Percentiles rank a stretch among this genome's conserved stretches.
These are phyloP conservation scores for Tangara arthus DNA, from an alignment of 2,797 vertebrate genomes.

Conservation along the genomic window DNA sequence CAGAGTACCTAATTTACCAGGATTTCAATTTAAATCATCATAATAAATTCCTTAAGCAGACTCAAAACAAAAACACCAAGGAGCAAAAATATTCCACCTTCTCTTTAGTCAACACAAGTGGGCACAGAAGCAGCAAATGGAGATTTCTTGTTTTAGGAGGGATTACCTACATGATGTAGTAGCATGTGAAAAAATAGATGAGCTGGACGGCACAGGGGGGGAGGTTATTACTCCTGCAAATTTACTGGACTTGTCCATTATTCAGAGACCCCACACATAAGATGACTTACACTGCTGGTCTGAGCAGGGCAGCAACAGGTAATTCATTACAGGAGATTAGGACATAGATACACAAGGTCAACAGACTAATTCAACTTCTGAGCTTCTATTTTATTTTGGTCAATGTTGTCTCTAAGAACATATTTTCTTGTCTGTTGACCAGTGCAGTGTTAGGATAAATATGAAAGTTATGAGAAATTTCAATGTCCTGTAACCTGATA, in stretches of 20 bases:
- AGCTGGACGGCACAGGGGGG: not conserved
- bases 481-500: not conserved
- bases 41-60: not conserved
- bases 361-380: not conserved
- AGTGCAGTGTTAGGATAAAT: not conserved
- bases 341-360: not conserved
- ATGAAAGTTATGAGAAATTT: not conserved
- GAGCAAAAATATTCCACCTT: not conserved
- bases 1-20: not conserved
- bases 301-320: not conserved
- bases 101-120: not conserved
- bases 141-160: not conserved
- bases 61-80: not conserved
- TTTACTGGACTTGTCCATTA: not conserved
- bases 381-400: not conserved
- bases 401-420: not conserved
- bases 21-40: not conserved
- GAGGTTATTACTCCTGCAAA: not conserved
- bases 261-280: not conserved
- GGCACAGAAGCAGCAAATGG: not conserved
- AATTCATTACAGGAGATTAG: not conserved
- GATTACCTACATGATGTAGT: not conserved
- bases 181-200: not conserved
- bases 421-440: not conserved
- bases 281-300: not conserved